phyloP scores from a whole-genome alignment of 1,140 invertebrate genomes.

The Listronotus bonariensis region DNA sequence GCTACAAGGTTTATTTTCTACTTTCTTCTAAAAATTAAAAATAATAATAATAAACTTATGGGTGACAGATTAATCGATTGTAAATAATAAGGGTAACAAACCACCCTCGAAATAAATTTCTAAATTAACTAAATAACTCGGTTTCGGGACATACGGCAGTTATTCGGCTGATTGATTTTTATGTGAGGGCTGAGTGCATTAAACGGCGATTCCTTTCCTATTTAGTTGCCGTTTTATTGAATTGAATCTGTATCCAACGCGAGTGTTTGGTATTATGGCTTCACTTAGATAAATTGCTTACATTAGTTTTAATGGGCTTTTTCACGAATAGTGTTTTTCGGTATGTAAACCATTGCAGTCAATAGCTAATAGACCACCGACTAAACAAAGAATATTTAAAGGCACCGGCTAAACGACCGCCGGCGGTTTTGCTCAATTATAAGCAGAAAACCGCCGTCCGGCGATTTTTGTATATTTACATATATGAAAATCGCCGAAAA shows the following conservation, averaged over 20 bases:
- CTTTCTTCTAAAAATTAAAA: no score
- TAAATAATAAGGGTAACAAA: neutral
- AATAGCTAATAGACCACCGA: no score
- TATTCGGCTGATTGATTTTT: conserved; percentile 36
- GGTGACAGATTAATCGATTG: no score
- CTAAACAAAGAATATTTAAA: no score
- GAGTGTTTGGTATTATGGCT: conserved; percentile 33
- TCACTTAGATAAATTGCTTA: conserved; percentile 36
- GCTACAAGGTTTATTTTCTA: no score
- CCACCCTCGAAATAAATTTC: conserved; percentile 6
- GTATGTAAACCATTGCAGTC: neutral
- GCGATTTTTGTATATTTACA: no score
- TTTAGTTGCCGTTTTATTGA: conserved; percentile 36
- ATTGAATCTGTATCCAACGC: conserved; percentile 31
- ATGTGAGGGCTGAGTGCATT: conserved; percentile 32
- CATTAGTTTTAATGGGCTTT: conserved; percentile 22
- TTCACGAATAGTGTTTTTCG: neutral
- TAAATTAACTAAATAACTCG: conserved; percentile 24
- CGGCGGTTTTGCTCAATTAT: no score
- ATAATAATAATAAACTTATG: no score
- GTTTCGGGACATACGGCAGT: conserved; percentile 33
- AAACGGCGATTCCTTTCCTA: conserved; percentile 34
- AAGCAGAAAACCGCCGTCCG: no score
- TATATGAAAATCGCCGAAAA: no score
- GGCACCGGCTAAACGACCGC: no score